Conservation (phyloP, 2,797 vertebrate species). For the Simalia tracyae region DNA sequence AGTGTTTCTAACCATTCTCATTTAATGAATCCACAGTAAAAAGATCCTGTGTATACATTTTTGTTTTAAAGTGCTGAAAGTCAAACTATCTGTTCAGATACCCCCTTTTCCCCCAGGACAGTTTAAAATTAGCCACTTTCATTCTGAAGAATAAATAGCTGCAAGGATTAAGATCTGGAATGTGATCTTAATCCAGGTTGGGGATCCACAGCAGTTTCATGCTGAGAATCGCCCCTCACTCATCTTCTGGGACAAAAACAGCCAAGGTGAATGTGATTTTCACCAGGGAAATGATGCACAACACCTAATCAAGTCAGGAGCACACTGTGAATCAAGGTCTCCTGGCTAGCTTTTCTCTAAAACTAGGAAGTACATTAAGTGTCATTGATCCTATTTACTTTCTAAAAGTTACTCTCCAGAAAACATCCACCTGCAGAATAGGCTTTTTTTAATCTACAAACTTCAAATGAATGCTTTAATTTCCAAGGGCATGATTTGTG, state of each 20-base stretch:
- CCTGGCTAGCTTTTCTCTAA: neutral
- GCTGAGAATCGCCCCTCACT: neutral
- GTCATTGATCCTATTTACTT: neutral
- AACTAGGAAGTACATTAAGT: neutral
- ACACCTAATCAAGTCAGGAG: neutral
- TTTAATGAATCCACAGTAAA: neutral
- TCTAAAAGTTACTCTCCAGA: neutral
- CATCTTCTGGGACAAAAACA: neutral
- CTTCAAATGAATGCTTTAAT: neutral
- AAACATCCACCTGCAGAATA: neutral
- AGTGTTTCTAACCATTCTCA: neutral
- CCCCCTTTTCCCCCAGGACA: too few relatives aligned
- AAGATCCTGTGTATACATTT: neutral
- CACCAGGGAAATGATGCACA: neutral
- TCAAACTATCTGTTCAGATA: neutral
- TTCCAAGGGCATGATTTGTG: neutral
- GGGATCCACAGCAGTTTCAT: neutral
- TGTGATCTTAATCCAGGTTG: neutral
- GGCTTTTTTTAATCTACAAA: neutral
- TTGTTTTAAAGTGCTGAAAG: neutral
- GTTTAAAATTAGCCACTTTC: neutral
- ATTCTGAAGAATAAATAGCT: neutral
- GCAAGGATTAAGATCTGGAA: neutral
- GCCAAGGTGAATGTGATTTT: neutral
- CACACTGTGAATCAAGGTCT: neutral